A percentile compares a stretch with the other conserved stretches of the same genome.
Conservation (phyloP, 2,888 invertebrate species). For the Diploptera punctata region DNA sequence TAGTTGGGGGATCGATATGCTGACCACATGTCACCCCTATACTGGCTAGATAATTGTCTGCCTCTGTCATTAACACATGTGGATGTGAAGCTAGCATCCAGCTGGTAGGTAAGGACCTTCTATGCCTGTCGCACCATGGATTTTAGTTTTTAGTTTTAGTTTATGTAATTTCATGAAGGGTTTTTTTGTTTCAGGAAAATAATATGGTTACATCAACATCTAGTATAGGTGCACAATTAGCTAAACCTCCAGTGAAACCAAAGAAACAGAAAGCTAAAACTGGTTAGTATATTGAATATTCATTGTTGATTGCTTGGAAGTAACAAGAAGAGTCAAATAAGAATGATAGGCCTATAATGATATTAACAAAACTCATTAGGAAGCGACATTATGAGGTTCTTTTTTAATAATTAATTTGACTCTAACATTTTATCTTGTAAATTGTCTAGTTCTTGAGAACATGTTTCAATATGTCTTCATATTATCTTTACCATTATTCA, state of each 20-base stretch:
- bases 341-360: background rate
- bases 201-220: background rate
- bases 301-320: background rate
- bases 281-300: background rate
- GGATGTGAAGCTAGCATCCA: too few relatives aligned
- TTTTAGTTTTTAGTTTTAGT: background rate
- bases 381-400: too few relatives aligned
- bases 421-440: too few relatives aligned
- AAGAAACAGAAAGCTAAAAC: background rate
- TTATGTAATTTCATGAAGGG: background rate
- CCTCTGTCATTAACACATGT: too few relatives aligned
- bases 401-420: too few relatives aligned
- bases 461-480: too few relatives aligned
- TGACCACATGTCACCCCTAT: background rate
- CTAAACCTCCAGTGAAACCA: background rate
- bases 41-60: too few relatives aligned
- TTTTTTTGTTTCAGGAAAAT: background rate
- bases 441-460: too few relatives aligned
- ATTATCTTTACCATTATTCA: too few relatives aligned
- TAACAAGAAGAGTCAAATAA: background rate
- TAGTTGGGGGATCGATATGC: background rate
- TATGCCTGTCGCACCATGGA: too few relatives aligned
- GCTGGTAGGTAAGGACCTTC: too few relatives aligned
- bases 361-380: background rate
- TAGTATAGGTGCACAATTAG: background rate